Evolutionary conservation across 30 jellyfish, hydroid and myxozoan genomes (phyloP).

Genomic region (Hydractinia echinata): DNA sequence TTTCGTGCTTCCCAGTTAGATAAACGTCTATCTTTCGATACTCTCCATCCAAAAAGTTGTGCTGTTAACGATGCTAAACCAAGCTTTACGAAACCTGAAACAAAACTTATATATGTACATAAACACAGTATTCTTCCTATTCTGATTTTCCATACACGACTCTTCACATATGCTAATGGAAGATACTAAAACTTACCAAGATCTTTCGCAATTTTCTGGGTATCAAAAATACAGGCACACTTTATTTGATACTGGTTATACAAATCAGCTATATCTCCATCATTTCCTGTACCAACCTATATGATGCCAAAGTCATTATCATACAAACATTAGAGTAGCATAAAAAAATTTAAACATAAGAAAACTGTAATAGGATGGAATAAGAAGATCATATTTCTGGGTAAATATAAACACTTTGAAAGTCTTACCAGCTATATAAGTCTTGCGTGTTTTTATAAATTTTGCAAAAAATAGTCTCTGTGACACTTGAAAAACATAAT

Average conservation of each 20-base stretch:
- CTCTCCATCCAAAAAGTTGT: conserved; percentile 7
- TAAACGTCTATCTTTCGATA: conserved; percentile 7
- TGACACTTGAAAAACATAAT: too few relatives aligned
- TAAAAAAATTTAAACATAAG: neutral
- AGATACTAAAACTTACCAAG: neutral
- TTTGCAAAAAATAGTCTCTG: too few relatives aligned
- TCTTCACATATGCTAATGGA: too few relatives aligned
- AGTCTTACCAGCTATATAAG: too few relatives aligned
- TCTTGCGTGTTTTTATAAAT: too few relatives aligned
- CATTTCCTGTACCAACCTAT: conserved; percentile 14
- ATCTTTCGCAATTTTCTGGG: neutral
- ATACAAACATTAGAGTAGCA: neutral
- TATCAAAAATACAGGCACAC: neutral
- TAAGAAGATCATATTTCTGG: too few relatives aligned
- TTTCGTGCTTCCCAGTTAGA: conserved; percentile 10
- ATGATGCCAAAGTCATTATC: neutral
- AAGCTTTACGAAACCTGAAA: conserved; percentile 13
- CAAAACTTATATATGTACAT: too few relatives aligned
- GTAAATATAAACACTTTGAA: too few relatives aligned
- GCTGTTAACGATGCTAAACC: conserved; percentile 13
- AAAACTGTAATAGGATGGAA: too few relatives aligned
- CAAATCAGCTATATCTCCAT: neutral
- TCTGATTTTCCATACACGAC: too few relatives aligned
- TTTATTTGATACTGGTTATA: conserved; percentile 1
- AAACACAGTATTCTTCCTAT: too few relatives aligned